These are phyloP conservation scores for Syngnathus rostellatus DNA, from an alignment of 2,797 vertebrate species.

Conservation along the genomic window DNA sequence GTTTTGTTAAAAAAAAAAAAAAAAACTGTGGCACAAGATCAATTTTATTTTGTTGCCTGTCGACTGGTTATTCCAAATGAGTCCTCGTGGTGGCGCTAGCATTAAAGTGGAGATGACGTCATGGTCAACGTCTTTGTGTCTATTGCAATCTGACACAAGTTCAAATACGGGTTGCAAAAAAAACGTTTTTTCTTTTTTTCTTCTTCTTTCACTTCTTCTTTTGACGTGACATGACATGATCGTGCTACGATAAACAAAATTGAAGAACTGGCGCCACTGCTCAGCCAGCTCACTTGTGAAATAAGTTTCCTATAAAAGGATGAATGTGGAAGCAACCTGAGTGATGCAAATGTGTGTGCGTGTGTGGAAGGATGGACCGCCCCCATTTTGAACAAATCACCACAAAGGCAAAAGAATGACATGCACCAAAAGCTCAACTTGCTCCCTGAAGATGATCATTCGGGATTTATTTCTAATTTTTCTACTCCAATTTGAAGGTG, in stretches of 20 bases:
- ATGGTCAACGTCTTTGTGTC: no score
- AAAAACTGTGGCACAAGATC: no score
- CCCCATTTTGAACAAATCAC: background rate
- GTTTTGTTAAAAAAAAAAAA: background rate
- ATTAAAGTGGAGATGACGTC: no score
- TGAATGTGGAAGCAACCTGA: background rate
- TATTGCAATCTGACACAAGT: no score
- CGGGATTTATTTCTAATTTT: constrained; percentile 8
- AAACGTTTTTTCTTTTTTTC: background rate
- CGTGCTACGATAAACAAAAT: background rate
- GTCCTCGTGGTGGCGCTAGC: no score
- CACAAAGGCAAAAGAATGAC: background rate
- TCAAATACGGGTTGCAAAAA: no score
- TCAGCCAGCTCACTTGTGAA: background rate
- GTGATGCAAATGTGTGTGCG: background rate
- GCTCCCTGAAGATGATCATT: background rate
- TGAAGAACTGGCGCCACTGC: background rate
- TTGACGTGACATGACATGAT: background rate
- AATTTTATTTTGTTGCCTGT: no score
- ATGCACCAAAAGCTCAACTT: background rate
- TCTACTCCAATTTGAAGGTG: constrained; percentile 20
- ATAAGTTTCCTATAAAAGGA: background rate
- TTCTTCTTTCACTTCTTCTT: background rate
- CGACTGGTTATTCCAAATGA: no score
- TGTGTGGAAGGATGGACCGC: no score